Evolutionary conservation across 2,113 vertebrate species (phyloP).

Genomic region (Epinephelus cyanopodus): DNA sequence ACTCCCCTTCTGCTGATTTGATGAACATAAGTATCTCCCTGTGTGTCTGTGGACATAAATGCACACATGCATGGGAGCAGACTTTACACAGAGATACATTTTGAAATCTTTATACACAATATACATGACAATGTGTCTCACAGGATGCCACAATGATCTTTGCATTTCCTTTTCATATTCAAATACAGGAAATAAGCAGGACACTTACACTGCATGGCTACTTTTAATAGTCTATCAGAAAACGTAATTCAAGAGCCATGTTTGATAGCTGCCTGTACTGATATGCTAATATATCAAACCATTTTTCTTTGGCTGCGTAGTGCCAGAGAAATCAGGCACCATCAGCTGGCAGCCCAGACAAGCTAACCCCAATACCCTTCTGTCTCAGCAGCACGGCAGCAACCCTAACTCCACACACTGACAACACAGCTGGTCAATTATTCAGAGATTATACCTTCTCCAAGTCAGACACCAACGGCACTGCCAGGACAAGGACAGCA

Average conservation of each 20-base stretch:
- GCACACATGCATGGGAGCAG: not conserved
- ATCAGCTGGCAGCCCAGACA: conserved; percentile 44
- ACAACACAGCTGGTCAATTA: conserved; percentile 76
- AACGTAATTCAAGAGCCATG: not conserved
- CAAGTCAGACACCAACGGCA: conserved; percentile 65
- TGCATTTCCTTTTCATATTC: conserved; percentile 71
- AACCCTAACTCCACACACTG: conserved; percentile 52
- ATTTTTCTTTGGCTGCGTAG: conserved; percentile 10
- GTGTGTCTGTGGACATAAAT: not conserved
- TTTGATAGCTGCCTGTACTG: not conserved
- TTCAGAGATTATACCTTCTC: conserved; percentile 70
- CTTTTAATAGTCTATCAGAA: not conserved
- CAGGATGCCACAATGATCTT: conserved; percentile 22
- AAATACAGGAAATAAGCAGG: conserved; percentile 38
- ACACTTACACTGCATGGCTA: not conserved
- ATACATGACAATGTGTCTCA: conserved; percentile 1
- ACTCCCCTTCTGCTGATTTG: conserved; percentile 21
- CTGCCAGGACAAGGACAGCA: conserved; percentile 24
- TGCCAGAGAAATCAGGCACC: not conserved
- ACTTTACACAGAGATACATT: conserved; percentile 23
- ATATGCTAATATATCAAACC: conserved; percentile 12
- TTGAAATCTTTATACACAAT: conserved; percentile 6
- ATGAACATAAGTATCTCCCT: conserved; percentile 12
- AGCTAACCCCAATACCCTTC: conserved; percentile 48
- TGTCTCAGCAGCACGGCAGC: conserved; percentile 37